These are phyloP conservation scores for Cydia fagiglandana DNA, from an alignment of 1,140 invertebrate species.

Conservation along the genomic window DNA sequence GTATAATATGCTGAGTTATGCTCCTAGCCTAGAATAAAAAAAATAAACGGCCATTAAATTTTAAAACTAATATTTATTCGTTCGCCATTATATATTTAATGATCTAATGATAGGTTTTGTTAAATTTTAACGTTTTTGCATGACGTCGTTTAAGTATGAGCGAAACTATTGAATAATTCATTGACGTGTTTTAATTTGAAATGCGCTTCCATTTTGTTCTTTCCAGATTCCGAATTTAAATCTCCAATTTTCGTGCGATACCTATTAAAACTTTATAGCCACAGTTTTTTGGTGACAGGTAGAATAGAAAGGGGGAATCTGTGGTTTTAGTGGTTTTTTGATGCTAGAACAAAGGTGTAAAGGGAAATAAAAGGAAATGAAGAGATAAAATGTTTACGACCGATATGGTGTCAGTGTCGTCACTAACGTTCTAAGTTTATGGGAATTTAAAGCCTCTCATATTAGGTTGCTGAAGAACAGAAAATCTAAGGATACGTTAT, in stretches of 20 bases:
- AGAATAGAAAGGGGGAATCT: constrained; percentile 11
- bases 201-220: constrained; percentile 1
- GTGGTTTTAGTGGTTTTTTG: constrained; percentile 11
- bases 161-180: constrained; percentile 27
- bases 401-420: constrained; percentile 57
- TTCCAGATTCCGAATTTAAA: constrained; percentile 14
- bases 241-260: constrained; percentile 6
- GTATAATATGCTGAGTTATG: constrained; percentile 5
- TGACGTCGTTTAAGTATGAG: constrained; percentile 31
- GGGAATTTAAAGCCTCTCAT: constrained; percentile 61
- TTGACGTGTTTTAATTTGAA: background rate
- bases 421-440: constrained; percentile 54
- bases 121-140: constrained; percentile 32
- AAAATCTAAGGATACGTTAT: constrained; percentile 34
- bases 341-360: constrained; percentile 59
- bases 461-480: constrained; percentile 48
- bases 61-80: constrained; percentile 29
- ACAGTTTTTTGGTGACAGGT: constrained; percentile 20
- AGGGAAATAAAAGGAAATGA: constrained; percentile 66
- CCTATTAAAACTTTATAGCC: constrained; percentile 21
- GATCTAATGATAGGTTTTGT: constrained; percentile 37
- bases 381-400: constrained; percentile 74
- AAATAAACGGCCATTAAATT: constrained; percentile 38
- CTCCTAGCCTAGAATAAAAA: background rate
- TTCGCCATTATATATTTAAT: constrained; percentile 30